Base-by-base conservation (phyloP, 92 coral and sea anemone species). In the Chrysogorgia sp. region DNA sequence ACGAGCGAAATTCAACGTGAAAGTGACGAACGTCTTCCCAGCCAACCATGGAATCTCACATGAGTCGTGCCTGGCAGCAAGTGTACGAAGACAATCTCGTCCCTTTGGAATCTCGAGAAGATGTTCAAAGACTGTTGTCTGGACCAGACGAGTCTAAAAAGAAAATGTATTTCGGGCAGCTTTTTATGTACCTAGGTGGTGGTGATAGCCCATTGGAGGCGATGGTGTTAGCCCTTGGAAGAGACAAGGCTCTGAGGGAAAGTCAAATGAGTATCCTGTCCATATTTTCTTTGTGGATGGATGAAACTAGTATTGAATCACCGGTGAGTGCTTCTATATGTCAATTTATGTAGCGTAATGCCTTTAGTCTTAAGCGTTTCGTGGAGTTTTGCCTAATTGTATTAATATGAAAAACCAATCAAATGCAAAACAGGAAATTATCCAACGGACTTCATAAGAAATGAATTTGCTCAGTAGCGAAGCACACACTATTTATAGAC, bases 121-220 rank as follows among this genome's bases (percentile, higher is more conserved):
- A 45, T 31, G 34, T 69, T 45, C 37, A 69, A 28, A 25, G 34
- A 15, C 20, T 45, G 22, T 26, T 69, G 60, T 8, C 58, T 10
- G 32, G 13, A 26, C 13, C 59, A 2, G 61, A 37, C 22, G 84
- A 52, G 30, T 90, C 90, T 86, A 85, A 83, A 41, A 89, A 77
- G 62, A 75, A 55, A 61, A 88, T 63, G 50, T 82, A 87, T 72
- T 77, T 90, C 48, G 62, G 71, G 29, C 74, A 81, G 19, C 86
- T 91, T 20, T 90, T 91, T 58, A 76, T 68, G 40, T 91, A 67
- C 74, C 74, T 93, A 30, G 84, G 87, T 31, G 98, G 98, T 23
- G 92, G 90, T 19, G 98, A 93, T 47, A 86, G 88, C 37, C 98
- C 98, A 1, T 43, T 91, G 35, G 98, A 93, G 85, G 98, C 90